Conservation (phyloP, 2,113 vertebrate species). For the Alaudala cheleensis region DNA sequence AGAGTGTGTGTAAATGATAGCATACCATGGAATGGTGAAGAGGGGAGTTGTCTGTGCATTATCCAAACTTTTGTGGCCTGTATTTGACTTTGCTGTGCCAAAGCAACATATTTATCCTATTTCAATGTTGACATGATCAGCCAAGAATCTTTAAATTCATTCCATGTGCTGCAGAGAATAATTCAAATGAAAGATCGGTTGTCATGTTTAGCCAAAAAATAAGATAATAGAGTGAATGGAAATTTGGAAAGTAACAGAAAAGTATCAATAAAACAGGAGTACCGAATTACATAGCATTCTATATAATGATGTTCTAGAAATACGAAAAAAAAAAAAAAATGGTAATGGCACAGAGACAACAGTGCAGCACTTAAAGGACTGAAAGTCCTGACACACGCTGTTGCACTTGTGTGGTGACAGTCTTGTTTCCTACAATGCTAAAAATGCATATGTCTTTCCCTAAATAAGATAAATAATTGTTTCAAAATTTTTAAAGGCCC, state of each 20-base stretch:
- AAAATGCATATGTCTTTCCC: not conserved
- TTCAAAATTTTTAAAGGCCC: not conserved
- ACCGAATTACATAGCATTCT: not conserved
- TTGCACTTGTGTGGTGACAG: not conserved
- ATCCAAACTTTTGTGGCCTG: constrained; percentile 20
- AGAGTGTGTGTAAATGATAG: not conserved
- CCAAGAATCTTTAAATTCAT: constrained; percentile 44
- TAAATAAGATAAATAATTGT: not conserved
- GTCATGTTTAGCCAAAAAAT: constrained; percentile 25
- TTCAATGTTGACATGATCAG: constrained; percentile 39
- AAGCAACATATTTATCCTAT: constrained; percentile 46
- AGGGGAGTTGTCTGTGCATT: constrained; percentile 14
- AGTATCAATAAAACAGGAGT: not conserved
- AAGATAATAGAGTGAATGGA: not conserved
- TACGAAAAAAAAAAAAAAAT: no score
- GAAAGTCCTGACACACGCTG: not conserved
- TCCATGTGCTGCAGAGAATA: constrained; percentile 3
- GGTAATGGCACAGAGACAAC: not conserved
- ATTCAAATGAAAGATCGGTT: not conserved
- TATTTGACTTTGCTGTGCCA: constrained; percentile 23
- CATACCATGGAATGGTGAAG: not conserved
- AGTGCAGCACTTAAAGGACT: not conserved
- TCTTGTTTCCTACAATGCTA: not conserved
- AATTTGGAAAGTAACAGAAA: not conserved
- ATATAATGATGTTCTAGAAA: not conserved